Evolutionary conservation across 2,113 vertebrate genomes (phyloP).

Genomic region (Grus americana): DNA sequence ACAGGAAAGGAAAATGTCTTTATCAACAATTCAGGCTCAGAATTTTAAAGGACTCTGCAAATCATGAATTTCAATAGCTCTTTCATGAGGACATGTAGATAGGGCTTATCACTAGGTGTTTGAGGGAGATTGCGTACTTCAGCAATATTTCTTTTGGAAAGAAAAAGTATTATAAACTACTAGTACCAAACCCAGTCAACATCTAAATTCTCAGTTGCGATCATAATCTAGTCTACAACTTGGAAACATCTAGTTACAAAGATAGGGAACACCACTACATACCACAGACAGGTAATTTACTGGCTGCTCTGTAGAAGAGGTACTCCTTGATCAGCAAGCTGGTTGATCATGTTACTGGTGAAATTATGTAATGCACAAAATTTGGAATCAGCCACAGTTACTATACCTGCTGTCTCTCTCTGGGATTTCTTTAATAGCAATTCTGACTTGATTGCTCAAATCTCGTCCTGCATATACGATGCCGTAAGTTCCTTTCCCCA

Average conservation of each 20-base stretch:
- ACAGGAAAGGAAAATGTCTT: neutral
- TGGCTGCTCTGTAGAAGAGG: neutral
- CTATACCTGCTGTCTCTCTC: conserved; percentile 95
- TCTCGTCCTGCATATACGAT: conserved; percentile 96
- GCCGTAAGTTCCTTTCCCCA: conserved; percentile 96
- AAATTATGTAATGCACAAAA: neutral
- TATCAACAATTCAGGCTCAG: neutral
- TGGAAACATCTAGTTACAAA: neutral
- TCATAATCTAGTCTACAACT: neutral
- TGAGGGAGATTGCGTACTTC: neutral
- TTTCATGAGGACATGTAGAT: neutral
- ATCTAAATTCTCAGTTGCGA: neutral
- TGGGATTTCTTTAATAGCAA: conserved; percentile 98
- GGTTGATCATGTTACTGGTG: neutral
- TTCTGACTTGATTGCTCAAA: conserved; percentile 97
- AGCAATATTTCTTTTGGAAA: neutral
- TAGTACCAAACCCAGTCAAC: neutral
- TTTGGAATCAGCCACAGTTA: neutral
- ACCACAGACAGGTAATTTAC: neutral
- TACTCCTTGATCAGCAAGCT: neutral
- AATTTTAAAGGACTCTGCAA: neutral
- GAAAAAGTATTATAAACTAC: neutral
- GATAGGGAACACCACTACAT: neutral
- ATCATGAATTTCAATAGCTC: neutral
- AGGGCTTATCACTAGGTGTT: neutral